Evolutionary conservation across 2,113 vertebrate species (phyloP).

Genomic region (Asarcornis scutulata): DNA sequence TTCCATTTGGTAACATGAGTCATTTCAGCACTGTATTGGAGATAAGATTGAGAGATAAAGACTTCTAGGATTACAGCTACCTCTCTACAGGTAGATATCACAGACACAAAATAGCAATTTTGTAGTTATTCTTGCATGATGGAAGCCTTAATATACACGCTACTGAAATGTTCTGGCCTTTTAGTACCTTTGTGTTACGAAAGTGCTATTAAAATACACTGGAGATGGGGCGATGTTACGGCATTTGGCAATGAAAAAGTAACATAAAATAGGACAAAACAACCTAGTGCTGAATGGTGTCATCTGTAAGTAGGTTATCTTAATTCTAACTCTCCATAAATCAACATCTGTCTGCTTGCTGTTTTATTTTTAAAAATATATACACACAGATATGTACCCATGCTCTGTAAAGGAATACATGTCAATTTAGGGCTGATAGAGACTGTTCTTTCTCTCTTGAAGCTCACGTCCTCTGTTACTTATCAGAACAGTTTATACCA

Average conservation of each 20-base stretch:
- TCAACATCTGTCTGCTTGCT: conserved; percentile 26
- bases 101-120: not conserved
- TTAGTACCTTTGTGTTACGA: not conserved
- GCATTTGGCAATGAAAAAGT: conserved; percentile 26
- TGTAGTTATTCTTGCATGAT: not conserved
- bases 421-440: not conserved
- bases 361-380: not conserved
- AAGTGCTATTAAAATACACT: not conserved
- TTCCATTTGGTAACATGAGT: not conserved
- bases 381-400: not conserved
- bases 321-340: conserved; percentile 5
- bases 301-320: conserved; percentile 38
- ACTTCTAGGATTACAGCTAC: conserved; percentile 2
- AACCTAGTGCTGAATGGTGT: not conserved
- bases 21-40: not conserved
- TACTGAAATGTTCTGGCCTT: not conserved
- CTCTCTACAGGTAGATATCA: not conserved
- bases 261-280: not conserved
- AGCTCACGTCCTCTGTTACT: not conserved
- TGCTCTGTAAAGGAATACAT: not conserved
- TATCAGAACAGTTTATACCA: not conserved
- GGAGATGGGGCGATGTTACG: not conserved
- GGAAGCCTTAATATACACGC: not conserved
- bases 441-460: not conserved
- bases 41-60: not conserved